phyloP scores from a whole-genome alignment of 2,113 vertebrate species.

The Callorhinus ursinus region DNA sequence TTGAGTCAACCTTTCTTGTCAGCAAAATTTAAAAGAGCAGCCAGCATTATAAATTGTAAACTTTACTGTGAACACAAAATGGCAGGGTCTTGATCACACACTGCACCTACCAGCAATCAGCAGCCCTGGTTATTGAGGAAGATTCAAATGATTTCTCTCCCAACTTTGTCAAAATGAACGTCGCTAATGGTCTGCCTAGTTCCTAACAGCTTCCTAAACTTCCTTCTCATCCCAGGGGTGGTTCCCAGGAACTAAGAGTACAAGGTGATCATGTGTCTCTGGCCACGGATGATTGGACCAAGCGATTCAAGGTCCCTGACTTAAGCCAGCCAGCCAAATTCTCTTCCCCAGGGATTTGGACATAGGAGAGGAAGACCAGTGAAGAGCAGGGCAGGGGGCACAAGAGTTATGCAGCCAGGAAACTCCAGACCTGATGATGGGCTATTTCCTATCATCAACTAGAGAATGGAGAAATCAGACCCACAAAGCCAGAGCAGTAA shows the following conservation, averaged over 20 bases:
- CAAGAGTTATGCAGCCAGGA: neutral
- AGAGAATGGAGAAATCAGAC: neutral
- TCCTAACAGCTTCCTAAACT: neutral
- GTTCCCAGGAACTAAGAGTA: neutral
- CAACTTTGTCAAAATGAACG: neutral
- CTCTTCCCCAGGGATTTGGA: neutral
- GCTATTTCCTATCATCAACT: neutral
- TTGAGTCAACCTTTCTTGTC: neutral
- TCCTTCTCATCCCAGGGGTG: accelerated
- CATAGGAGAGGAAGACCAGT: neutral
- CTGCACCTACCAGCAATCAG: neutral
- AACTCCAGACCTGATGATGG: neutral
- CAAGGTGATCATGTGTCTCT: neutral
- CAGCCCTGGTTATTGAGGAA: neutral
- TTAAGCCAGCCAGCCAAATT: neutral
- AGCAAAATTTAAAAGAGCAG: neutral
- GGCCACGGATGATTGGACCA: neutral
- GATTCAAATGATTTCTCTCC: neutral
- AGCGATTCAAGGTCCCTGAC: too few relatives aligned
- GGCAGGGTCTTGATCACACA: neutral
- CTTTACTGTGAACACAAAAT: neutral
- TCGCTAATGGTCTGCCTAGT: neutral
- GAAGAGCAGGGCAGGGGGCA: neutral
- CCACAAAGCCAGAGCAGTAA: neutral
- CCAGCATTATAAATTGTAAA: neutral